Evolutionary conservation across 2,888 invertebrate genomes (phyloP), one percentile per base, ranked within the genome.

Genomic region (Pammene fasciana): DNA sequence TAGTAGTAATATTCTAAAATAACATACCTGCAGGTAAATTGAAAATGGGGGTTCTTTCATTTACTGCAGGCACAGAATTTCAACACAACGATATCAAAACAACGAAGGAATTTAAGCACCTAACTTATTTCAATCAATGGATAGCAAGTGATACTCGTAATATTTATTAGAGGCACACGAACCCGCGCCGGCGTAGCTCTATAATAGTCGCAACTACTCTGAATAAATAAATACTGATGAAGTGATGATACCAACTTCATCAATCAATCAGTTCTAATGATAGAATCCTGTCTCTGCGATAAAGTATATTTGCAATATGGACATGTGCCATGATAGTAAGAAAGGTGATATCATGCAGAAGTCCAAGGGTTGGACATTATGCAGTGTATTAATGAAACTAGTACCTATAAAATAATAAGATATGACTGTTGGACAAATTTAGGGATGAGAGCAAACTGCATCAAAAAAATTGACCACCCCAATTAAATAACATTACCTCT

Each of bases 181-280:
- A 16, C 26, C 26, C 26, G 16, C 9, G 10, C 14, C n/a, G 36
- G 9, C 43, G 48, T 18, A 41, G 41, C 62, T 50, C 50, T 38
- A 36, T 6, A 61, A 11, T 50, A 50, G 7, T 13, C 10, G 9
- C 18, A 9, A 9, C 50, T 10, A 48, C 36, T 57, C 41, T 26
- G 26, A 26, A 26, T 26, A 26, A 13, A 18, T 50, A 50, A 50
- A 62, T 50, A 50, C 38, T 50, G 38, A 50, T 50, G 36, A 18
- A 56, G n/a, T 41, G 48, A 16, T n/a, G n/a, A n/a, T n/a, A n/a
- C n/a, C n/a, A n/a, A n/a, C 41, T 48, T 10, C 34, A 67, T 56
- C 16, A 50, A 61, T 67, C 54, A 67, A 67, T 67, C 52, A 67
- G 9, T 55, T 50, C 18, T 61, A 55, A 54, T 61, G 36, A 61